Base-by-base conservation (phyloP, 2,888 invertebrate genomes). In the Fabriciana adippe region DNA sequence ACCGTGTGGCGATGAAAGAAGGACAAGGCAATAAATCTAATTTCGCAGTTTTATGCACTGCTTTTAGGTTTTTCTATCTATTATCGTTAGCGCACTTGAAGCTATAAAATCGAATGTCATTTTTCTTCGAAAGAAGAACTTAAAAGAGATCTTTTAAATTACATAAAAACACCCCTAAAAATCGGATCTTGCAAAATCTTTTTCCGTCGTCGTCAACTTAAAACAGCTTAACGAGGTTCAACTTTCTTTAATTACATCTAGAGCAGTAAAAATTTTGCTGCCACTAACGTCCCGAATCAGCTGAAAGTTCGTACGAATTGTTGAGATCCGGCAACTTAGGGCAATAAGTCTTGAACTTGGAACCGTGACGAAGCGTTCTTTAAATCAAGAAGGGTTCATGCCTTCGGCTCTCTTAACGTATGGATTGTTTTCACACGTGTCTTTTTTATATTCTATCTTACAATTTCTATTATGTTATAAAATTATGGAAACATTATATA, bases 331-430 rank as follows among this genome's bases (percentile, higher is more conserved):
- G 47, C 54, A 66, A 66, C 57, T 63, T 26, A 15, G 45, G 50
- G 82, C 85, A 73, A 86, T 87, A 88, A 84, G 81, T 87, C 82
- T 81, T 77, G 70, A 75, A 79, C 74, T 79, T 83, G 68, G 73
- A 76, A 75, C 79, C 85, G 83, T 87, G 86, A 86, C 87, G 81
- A 74, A 80, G 75, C 79, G 75, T 80, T 73, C 72, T 75, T 83
- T 82, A 81, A 83, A 84, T 82, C 76, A 87, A 51, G 53, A 59
- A 53, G 57, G 16, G 59, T 59, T 59, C 51, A 47, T 14, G 50
- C 31, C 57, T 59, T n/a, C 18, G 14, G 50, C 21, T 57, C 53
- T 11, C 18, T 54, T 31, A 47, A 51, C 59, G 45, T 59, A 45
- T 57, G 45, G 48, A 31, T 18, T 54, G 31, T 53, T 66, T 59